Base-by-base conservation (phyloP, 2,113 vertebrate species). In the Pterocles burchelli region DNA sequence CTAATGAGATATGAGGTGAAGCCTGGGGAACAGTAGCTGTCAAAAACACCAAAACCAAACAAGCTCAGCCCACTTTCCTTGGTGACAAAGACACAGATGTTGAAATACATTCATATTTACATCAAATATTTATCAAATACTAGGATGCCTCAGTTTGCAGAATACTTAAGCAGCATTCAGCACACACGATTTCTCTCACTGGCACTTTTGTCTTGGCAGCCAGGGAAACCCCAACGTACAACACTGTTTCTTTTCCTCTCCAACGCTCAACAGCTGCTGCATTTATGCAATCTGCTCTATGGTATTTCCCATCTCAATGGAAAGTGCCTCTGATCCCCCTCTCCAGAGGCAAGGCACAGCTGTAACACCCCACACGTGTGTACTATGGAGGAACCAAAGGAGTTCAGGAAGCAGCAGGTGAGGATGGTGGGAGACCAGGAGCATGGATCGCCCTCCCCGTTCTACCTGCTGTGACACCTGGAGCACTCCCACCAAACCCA, bases 101-200 rank as follows among this genome's bases (percentile, higher is more conserved):
- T 88, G 82, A 94, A 89, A 79, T 72, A 76, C 21, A 34, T 62
- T 80, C 6, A 17, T 58, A 88, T 80, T 93, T 86, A 70, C 68
- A 83, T 77, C 67, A 86, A 92, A 48, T 71, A 84, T 59, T 82
- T 89, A 66, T 38, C 55, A 74, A 14, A 74, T 38, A 59, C 43
- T 84, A n/a, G 75, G 95, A 83, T 16, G 61, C n/a, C 57, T 91
- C 75, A 31, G 88, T 90, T 67, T 90, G 75, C 52, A 88, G 59
- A 68, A 68, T 6, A 54, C 9, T 49, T 25, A 68, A 89, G 65
- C 48, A 43, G 16, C 3, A 0, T 48, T 85, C 59, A 82, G 77
- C 54, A 83, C 80, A 79, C 61, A 36, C 1, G 22, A 95, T 49
- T 95, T 78, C 91, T 88, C 67, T 96, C 84, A 89, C 41, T 65